Conservation (phyloP, 92 coral and sea anemone genomes). For the Paramuricea clavata region DNA sequence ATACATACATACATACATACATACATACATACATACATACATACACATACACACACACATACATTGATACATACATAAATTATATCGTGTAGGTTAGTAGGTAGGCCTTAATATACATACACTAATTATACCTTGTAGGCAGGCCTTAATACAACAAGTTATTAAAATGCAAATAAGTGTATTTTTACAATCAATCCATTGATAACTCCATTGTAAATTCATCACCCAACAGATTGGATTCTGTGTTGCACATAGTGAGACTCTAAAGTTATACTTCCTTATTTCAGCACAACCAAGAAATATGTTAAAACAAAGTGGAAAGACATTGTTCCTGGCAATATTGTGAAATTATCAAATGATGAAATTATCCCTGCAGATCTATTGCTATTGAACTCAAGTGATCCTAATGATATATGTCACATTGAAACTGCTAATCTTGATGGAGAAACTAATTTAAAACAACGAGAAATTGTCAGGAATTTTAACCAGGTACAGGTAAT, state of each 20-base stretch:
- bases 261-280: neutral
- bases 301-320: conserved; percentile 81
- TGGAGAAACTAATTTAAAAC: conserved; percentile 97
- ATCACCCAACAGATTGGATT: too few relatives aligned
- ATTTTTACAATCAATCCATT: too few relatives aligned
- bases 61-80: too few relatives aligned
- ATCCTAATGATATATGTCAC: conserved; percentile 80
- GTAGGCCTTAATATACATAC: too few relatives aligned
- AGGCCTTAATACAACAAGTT: too few relatives aligned
- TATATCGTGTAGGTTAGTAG: too few relatives aligned
- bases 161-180: too few relatives aligned
- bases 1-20: too few relatives aligned
- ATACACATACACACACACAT: too few relatives aligned
- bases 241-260: neutral
- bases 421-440: conserved; percentile 98
- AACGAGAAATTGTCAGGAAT: conserved; percentile 91
- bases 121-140: too few relatives aligned
- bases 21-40: too few relatives aligned
- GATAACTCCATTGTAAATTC: too few relatives aligned
- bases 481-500: conserved; percentile 70
- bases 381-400: conserved; percentile 86
- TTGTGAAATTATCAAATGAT: conserved; percentile 76
- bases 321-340: conserved; percentile 85
- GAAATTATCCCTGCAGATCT: conserved; percentile 96
- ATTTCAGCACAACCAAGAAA: conserved; percentile 60